phyloP scores from a whole-genome alignment of 2,113 vertebrate genomes.

The Pseudonaja textilis region DNA sequence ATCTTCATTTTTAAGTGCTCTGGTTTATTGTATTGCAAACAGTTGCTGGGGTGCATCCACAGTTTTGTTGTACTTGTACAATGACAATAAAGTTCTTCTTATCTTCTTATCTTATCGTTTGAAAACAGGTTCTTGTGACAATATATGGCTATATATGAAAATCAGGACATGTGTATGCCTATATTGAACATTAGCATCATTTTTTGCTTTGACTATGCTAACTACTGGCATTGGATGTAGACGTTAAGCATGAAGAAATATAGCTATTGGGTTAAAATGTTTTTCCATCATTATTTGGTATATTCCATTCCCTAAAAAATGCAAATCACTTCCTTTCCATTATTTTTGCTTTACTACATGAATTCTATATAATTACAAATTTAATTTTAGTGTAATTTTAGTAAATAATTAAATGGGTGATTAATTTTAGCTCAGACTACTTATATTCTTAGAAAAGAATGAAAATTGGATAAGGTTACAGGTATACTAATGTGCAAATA shows the following conservation, averaged over 20 bases:
- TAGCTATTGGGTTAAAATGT: neutral
- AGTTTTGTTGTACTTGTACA: no score
- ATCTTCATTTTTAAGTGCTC: no score
- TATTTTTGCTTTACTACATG: neutral
- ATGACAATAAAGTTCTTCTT: no score
- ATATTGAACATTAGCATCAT: neutral
- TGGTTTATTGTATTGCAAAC: no score
- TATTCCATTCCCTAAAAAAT: neutral
- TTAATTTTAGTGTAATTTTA: neutral
- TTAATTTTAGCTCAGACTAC: neutral
- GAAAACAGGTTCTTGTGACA: neutral
- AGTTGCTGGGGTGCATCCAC: no score
- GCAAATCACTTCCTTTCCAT: neutral
- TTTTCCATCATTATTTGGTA: neutral
- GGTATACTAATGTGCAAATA: neutral
- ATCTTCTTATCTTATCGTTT: neutral
- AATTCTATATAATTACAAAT: neutral
- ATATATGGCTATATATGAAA: neutral
- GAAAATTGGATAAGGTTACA: neutral
- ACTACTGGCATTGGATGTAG: neutral
- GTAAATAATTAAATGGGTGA: neutral
- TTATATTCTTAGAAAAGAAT: neutral
- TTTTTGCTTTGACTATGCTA: neutral
- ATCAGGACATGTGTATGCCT: neutral
- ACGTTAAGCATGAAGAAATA: neutral